Conservation (phyloP, 2,797 vertebrate species). For the Leptodactylus fallax region DNA sequence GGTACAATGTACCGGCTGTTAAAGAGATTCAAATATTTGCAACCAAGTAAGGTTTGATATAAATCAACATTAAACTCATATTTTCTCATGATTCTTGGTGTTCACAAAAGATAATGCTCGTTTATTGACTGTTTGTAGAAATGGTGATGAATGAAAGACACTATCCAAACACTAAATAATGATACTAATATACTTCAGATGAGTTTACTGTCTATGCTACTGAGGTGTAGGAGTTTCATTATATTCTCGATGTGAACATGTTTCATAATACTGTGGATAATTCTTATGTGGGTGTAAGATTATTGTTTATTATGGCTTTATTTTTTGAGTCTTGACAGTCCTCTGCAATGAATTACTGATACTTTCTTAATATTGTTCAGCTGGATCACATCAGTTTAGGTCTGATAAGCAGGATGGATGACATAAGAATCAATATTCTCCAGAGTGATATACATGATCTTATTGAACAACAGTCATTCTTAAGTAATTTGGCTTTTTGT, state of each 20-base stretch:
- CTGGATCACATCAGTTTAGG: constrained; percentile 25
- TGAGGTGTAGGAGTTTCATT: constrained; percentile 18
- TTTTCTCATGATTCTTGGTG: not conserved
- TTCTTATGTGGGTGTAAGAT: not conserved
- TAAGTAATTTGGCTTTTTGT: constrained; percentile 18
- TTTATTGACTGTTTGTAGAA: constrained; percentile 30
- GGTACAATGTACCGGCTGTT: constrained; percentile 6
- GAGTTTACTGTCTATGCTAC: not conserved
- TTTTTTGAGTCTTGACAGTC: not conserved
- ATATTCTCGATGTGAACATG: not conserved
- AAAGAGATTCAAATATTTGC: constrained; percentile 15
- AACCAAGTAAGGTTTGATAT: not conserved
- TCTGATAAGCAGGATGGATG: not conserved
- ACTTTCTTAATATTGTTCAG: constrained; percentile 8
- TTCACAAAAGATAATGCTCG: constrained; percentile 1
- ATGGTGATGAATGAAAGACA: not conserved
- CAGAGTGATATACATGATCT: not conserved
- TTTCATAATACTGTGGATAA: constrained; percentile 1
- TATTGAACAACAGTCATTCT: constrained; percentile 26
- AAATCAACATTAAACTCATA: constrained; percentile 1
- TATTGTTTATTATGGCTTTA: constrained; percentile 5
- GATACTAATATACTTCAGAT: not conserved
- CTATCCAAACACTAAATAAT: not conserved
- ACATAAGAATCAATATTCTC: constrained; percentile 35
- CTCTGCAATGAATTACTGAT: constrained; percentile 6